Conservation (phyloP, 2,113 vertebrate genomes). For the Haemorhous mexicanus region DNA sequence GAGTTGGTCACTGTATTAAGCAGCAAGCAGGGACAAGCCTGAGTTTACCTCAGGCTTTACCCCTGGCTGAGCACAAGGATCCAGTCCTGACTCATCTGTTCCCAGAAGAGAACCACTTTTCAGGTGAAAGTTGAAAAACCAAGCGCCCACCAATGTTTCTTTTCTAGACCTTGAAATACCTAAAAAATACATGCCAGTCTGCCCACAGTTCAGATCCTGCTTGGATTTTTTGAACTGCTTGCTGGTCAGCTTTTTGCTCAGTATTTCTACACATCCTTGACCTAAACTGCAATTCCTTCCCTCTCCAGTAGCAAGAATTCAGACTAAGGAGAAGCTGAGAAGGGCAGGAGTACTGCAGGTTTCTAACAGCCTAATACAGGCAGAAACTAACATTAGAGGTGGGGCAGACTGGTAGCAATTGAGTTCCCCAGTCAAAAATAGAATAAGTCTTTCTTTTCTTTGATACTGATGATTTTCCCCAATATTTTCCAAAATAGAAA, state of each 20-base stretch:
- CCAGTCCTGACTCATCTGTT: not conserved
- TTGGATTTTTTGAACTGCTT: not conserved
- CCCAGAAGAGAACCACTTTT: not conserved
- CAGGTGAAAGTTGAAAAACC: not conserved
- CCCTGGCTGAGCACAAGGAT: not conserved
- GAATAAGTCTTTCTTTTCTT: not conserved
- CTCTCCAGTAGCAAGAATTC: not conserved
- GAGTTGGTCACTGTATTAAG: not conserved
- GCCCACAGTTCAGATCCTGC: not conserved
- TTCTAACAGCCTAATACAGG: not conserved
- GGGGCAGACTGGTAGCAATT: not conserved
- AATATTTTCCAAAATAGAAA: not conserved
- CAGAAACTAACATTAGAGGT: not conserved
- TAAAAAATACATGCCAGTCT: not conserved
- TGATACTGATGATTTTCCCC: not conserved
- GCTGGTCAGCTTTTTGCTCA: not conserved
- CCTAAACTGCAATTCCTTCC: not conserved
- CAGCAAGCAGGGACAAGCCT: not conserved
- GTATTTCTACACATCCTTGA: not conserved
- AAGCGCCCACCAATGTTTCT: not conserved
- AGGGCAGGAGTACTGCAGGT: not conserved
- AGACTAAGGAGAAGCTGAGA: not conserved
- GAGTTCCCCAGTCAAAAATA: not conserved
- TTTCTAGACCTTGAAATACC: not conserved
- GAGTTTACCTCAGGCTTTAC: not conserved